Evolutionary conservation across 2,797 vertebrate genomes (phyloP), one percentile per base, ranked within the genome.

Genomic region (Pantherophis alleghaniensis): DNA sequence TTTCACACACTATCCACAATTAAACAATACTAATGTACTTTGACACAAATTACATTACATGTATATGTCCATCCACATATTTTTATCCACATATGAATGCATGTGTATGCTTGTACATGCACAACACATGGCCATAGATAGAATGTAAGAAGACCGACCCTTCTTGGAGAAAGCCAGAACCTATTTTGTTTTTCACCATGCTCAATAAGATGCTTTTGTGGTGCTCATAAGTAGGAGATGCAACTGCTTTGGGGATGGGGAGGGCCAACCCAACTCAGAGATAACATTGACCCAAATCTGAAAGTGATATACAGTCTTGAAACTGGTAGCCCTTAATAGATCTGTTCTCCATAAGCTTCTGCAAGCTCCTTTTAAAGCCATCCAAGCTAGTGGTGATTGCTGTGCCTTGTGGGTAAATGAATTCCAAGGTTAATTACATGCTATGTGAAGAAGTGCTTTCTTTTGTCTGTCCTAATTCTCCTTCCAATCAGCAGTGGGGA

Each of bases 1-100:
- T 5, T 69, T 69, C 32, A 42, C 20, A 9, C 32, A 42, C 3
- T 79, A 59, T 79, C 28, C 13, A 90, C 66, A 93, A 90, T 91
- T 91, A 92, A 51, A 94, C 47, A 91, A 92, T 37, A 69, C 91
- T 24, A 95, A 60, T 1, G 66, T 28, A 91, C 28, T 61, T 92
- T 0, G 32, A 10, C 9, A 74, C 86, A 69, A 26, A 88, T 88
- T 74, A 18, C 87, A 14, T 66, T 42, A 2, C 59, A 86, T 32
- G 69, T 2, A 88, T 79, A 89, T 3, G 87, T 26, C 91, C 87
- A 92, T 7, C 86, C 51, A 90, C 26, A 60, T 16, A 93, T 89
- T 93, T 79, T 42, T 79, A 42, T 79, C 1, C 7, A 90, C 1
- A 28, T 86, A 86, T 51, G 13, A 2, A 53, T 86, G 37, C 4